Conservation (phyloP, 2,888 invertebrate genomes). For the Ecdyonurus torrentis region DNA sequence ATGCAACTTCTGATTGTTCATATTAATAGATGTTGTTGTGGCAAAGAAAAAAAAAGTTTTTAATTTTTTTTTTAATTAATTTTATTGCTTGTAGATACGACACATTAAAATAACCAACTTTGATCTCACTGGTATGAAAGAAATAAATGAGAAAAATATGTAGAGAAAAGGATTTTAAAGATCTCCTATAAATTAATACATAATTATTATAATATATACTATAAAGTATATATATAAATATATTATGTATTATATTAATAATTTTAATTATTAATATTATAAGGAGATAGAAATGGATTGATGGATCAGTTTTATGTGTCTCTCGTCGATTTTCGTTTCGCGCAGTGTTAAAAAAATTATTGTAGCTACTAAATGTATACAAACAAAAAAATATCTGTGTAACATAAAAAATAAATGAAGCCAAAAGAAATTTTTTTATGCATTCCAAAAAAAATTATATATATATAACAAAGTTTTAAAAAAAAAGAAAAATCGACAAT, state of each 20-base stretch:
- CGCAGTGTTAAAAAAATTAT: background rate
- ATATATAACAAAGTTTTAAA: background rate
- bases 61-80: background rate
- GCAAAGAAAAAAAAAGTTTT: background rate
- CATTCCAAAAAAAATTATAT: background rate
- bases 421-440: background rate
- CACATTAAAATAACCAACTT: background rate
- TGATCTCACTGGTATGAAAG: background rate
- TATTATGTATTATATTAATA: no score
- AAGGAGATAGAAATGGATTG: background rate
- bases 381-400: background rate
- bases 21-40: background rate
- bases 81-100: background rate
- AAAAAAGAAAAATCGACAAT: slow-evolving; percentile 12
- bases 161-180: background rate
- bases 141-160: background rate
- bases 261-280: no score
- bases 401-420: background rate
- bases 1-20: background rate
- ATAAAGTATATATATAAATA: no score
- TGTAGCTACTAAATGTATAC: background rate
- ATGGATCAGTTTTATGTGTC: background rate
- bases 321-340: background rate
- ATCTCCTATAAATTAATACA: no score
- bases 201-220: no score